A percentile compares a stretch with the other conserved stretches of the same genome.
These are phyloP conservation scores for Clarias gariepinus DNA, from an alignment of 2,113 vertebrate species.

Conservation along the genomic window DNA sequence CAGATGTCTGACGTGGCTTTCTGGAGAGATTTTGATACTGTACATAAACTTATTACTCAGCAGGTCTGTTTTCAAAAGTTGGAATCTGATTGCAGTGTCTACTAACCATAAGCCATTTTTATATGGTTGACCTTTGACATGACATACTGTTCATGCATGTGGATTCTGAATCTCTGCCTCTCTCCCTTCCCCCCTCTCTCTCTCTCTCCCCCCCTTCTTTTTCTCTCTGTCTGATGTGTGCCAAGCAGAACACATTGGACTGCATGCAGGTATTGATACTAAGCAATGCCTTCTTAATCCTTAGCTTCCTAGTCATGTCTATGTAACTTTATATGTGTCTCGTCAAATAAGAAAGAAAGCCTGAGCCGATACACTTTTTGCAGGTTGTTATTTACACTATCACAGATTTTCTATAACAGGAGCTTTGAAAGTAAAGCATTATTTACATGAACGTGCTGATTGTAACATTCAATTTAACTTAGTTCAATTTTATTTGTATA, in stretches of 20 bases:
- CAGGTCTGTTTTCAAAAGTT: slow-evolving; percentile 29
- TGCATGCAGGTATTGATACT: slow-evolving; percentile 91
- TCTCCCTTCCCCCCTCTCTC: slow-evolving; percentile 32
- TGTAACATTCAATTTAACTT: too few species aligned
- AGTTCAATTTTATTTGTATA: too few species aligned
- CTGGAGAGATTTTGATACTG: slow-evolving; percentile 2
- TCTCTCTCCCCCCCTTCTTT: slow-evolving; percentile 35
- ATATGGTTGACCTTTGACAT: slow-evolving; percentile 20
- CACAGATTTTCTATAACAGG: background rate
- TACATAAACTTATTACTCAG: background rate
- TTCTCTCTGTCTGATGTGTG: slow-evolving; percentile 55
- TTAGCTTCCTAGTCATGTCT: background rate
- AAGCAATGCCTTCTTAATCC: slow-evolving; percentile 5
- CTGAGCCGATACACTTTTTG: background rate
- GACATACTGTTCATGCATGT: slow-evolving; percentile 27
- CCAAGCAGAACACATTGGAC: slow-evolving; percentile 91
- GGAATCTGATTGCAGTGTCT: slow-evolving; percentile 34
- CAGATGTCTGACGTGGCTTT: background rate
- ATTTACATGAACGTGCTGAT: background rate
- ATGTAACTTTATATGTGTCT: background rate
- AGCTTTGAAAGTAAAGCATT: background rate
- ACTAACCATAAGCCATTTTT: slow-evolving; percentile 33
- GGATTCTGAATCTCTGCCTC: slow-evolving; percentile 34
- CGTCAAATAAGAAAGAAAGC: background rate
- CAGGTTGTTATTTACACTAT: background rate